These are phyloP conservation scores for Venustoraphidia nigricollis DNA, from an alignment of 2,888 invertebrate species.

Conservation along the genomic window DNA sequence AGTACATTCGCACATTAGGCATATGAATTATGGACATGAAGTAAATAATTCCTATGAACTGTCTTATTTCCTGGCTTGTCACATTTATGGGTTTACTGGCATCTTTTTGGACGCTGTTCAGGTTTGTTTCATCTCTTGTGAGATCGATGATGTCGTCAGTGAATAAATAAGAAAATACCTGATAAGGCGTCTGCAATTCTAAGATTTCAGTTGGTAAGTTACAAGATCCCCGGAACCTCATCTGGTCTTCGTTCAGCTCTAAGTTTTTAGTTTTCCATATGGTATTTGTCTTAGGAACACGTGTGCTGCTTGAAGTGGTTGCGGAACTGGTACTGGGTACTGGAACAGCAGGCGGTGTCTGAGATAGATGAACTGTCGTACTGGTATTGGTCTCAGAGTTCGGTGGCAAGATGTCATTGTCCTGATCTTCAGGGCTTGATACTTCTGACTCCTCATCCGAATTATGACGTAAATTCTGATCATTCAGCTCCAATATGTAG, in stretches of 20 bases:
- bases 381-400: too few relatives aligned
- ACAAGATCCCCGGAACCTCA: slow-evolving; percentile 4
- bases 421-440: too few relatives aligned
- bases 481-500: slow-evolving; percentile 4
- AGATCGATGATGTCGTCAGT: not conserved
- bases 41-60: slow-evolving; percentile 9
- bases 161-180: not conserved
- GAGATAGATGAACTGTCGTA: too few relatives aligned
- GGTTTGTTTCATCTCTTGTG: slow-evolving; percentile 6
- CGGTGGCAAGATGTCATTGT: too few relatives aligned
- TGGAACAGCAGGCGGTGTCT: slow-evolving; percentile 1
- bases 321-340: slow-evolving; percentile 2
- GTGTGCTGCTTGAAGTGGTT: slow-evolving; percentile 6
- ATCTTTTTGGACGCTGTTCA: slow-evolving; percentile 7
- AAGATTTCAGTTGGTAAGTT: not conserved
- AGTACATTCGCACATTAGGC: slow-evolving; percentile 8
- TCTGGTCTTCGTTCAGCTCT: slow-evolving; percentile 9
- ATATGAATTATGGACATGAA: slow-evolving; percentile 9
- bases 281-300: slow-evolving; percentile 8
- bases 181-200: not conserved
- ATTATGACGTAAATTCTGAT: too few relatives aligned
- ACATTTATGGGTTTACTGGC: slow-evolving; percentile 6
- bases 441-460: too few relatives aligned
- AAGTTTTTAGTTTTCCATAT: slow-evolving; percentile 12
- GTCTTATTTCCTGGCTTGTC: slow-evolving; percentile 8